Evolutionary conservation across 2,888 invertebrate genomes (phyloP), one percentile per base, ranked within the genome.

Genomic region (Orgyia antiqua): DNA sequence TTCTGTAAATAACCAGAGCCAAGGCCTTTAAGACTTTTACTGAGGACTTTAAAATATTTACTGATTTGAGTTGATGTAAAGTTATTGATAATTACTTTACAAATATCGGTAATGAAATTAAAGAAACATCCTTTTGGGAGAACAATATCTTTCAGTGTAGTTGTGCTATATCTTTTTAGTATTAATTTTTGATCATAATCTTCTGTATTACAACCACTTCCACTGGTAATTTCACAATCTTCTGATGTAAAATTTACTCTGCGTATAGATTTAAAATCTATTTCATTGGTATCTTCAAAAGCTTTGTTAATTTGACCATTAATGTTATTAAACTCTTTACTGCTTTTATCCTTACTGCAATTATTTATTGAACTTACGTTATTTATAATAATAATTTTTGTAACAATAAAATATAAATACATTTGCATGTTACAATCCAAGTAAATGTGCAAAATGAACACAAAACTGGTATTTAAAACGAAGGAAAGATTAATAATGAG

Each of bases 81-180:
- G 31, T 59, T 56, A 4, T 50, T 44, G 11, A 71, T 36, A 26
- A 74, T 39, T 4, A 58, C 47, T 10, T 60, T 45, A 36, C 73
- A 78, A 17, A 79, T 53, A 25, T 68, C 67, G 4, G 53, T 42
- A 2, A 77, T 34, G 10, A 79, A 71, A 31, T 72, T 49, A 31
- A 60, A 71, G 25, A 74, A 63, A 1, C 71, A 62, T 4, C 79
- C 78, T 15, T 30, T 43, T 2, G 71, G 57, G 12, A 53, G 24
- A 1, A 33, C 29, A 11, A 35, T 36, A 2, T 28, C 18, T 29
- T 44, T 45, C 8, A 10, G 15, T 13, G 26, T 13, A 9, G 39
- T 39, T 18, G 24, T 24, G 4, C 13, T 27, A 4, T 15, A 27
- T 38, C 1, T 36, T 36, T 10, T 13, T 5, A 6, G 8, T 11